phyloP scores from a whole-genome alignment of 2,113 vertebrate genomes.

The Eulemur rufifrons region DNA sequence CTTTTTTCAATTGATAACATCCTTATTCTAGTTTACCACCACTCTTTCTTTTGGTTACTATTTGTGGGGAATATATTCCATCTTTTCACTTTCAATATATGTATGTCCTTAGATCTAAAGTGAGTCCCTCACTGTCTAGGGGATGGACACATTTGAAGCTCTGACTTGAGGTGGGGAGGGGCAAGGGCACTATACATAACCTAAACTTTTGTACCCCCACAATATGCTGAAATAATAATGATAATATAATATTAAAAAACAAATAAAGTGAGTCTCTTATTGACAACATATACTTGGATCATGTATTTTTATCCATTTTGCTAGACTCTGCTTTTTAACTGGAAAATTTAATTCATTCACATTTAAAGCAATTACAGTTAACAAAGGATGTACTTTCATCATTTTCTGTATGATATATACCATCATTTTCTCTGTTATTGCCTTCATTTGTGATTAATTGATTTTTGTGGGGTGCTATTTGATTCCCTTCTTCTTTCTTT shows the following conservation, averaged over 20 bases:
- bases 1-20: not conserved
- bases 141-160: no score
- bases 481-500: not conserved
- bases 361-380: not conserved
- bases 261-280: not conserved
- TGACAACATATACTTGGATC: not conserved
- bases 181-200: no score
- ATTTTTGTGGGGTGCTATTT: not conserved
- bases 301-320: constrained; percentile 7
- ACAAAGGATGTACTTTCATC: not conserved
- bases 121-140: not conserved
- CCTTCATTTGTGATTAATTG: not conserved
- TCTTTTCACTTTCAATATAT: not conserved
- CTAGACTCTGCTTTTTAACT: not conserved
- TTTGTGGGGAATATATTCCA: not conserved
- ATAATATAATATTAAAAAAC: no score
- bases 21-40: not conserved
- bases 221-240: no score
- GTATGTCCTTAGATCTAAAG: not conserved
- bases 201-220: no score
- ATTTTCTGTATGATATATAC: not conserved
- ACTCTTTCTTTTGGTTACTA: not conserved
- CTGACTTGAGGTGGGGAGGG: no score
- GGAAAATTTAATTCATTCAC: not conserved
- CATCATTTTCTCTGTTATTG: not conserved